These are phyloP conservation scores for Caenorhabditis latens DNA, from an alignment of 1,140 invertebrate genomes.

Conservation along the genomic window DNA sequence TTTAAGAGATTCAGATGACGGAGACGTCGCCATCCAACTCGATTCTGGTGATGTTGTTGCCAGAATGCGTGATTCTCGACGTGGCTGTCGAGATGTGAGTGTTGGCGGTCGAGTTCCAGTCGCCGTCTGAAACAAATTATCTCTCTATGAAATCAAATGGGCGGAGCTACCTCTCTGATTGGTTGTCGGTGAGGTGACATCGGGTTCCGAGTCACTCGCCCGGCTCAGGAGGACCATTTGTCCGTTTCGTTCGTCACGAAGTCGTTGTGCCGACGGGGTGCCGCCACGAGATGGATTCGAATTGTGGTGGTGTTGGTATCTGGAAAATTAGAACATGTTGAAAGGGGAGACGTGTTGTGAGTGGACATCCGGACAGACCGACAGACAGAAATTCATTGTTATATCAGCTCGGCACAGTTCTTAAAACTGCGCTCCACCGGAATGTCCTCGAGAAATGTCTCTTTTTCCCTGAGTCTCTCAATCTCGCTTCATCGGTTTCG, in stretches of 20 bases:
- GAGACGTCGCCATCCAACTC: conserved; percentile 34
- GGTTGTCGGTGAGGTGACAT: neutral
- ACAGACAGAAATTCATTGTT: no score
- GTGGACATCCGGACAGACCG: no score
- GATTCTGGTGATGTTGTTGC: conserved; percentile 41
- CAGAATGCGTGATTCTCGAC: conserved; percentile 40
- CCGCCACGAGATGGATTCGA: conserved; percentile 26
- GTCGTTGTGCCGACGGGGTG: neutral
- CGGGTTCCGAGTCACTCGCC: conserved; percentile 42
- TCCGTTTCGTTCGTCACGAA: conserved; percentile 31
- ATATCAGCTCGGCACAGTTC: no score
- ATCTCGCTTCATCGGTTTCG: no score
- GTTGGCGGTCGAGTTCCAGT: neutral
- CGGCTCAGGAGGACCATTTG: conserved; percentile 29
- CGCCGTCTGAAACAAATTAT: neutral
- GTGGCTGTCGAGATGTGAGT: conserved; percentile 12
- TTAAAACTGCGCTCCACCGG: no score
- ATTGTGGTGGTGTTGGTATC: conserved; percentile 13
- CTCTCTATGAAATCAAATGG: neutral
- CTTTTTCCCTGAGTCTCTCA: no score
- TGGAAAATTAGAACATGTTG: neutral
- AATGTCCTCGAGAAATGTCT: no score
- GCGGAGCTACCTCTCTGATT: conserved; percentile 5
- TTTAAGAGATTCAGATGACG: neutral
- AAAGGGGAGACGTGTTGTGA: no score